Conservation (phyloP, 2,113 vertebrate genomes). For the Sinocyclocheilus anshuiensis region DNA sequence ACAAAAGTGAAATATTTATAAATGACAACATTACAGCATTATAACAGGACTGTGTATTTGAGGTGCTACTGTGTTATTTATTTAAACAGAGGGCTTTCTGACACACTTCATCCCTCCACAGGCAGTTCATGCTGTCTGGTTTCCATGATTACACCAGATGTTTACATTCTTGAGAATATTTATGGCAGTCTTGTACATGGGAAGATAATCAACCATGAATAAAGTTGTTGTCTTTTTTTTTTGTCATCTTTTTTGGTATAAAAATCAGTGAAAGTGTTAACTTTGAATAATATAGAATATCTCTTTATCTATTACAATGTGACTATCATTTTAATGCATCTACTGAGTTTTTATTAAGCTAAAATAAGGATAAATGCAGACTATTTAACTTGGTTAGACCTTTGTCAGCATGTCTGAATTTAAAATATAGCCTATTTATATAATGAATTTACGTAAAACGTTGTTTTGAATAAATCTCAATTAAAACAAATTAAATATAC, state of each 20-base stretch:
- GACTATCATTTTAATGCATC: neutral
- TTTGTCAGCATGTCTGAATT: neutral
- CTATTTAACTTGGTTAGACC: neutral
- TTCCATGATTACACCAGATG: constrained; percentile 73
- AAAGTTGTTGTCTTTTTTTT: constrained; percentile 38
- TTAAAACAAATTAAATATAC: too few relatives aligned
- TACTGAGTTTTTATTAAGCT: neutral
- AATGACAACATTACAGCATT: constrained; percentile 13
- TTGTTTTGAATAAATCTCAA: neutral
- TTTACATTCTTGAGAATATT: constrained; percentile 93
- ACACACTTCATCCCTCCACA: constrained; percentile 35
- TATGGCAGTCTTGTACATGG: constrained; percentile 75
- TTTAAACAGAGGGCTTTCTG: constrained; percentile 45
- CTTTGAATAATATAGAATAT: neutral
- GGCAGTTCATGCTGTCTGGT: constrained; percentile 44
- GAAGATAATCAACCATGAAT: constrained; percentile 37
- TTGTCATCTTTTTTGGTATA: neutral
- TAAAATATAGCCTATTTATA: neutral
- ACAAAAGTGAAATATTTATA: neutral
- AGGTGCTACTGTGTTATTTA: constrained; percentile 56
- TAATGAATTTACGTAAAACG: neutral
- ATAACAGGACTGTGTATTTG: constrained; percentile 19
- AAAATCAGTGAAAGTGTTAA: neutral
- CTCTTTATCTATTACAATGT: neutral
- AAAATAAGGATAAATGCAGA: neutral